These are phyloP conservation scores for Spea hammondii DNA, from an alignment of 2,797 vertebrate genomes.

Conservation along the genomic window DNA sequence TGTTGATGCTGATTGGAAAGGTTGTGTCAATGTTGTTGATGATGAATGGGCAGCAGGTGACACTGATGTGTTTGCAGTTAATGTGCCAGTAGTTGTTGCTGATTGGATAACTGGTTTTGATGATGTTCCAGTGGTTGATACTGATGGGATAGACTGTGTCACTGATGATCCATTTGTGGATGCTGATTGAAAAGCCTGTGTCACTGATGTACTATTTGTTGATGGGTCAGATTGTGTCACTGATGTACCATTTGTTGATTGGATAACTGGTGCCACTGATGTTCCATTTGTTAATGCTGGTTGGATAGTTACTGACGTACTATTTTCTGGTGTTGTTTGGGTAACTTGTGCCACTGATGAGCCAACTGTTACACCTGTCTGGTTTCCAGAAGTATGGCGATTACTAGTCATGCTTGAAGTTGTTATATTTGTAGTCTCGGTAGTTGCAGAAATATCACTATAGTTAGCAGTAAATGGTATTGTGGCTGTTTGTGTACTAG, in stretches of 20 bases:
- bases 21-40: not conserved
- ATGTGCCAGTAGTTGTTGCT: not conserved
- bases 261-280: not conserved
- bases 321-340: no score
- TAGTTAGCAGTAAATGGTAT: no score
- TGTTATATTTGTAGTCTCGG: no score
- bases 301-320: not conserved
- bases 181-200: not conserved
- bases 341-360: not conserved
- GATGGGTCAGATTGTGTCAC: not conserved
- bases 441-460: no score
- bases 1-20: not conserved
- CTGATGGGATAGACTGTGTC: not conserved
- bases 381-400: no score
- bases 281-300: not conserved
- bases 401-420: no score
- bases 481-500: no score
- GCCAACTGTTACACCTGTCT: no score
- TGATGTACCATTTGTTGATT: not conserved
- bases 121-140: not conserved
- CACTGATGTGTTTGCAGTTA: not conserved
- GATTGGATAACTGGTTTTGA: not conserved
- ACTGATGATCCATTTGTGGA: not conserved
- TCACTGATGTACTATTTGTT: slow-evolving; percentile 7
- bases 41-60: not conserved